phyloP scores from a whole-genome alignment of 2,113 vertebrate genomes.

The Pao palembangensis region DNA sequence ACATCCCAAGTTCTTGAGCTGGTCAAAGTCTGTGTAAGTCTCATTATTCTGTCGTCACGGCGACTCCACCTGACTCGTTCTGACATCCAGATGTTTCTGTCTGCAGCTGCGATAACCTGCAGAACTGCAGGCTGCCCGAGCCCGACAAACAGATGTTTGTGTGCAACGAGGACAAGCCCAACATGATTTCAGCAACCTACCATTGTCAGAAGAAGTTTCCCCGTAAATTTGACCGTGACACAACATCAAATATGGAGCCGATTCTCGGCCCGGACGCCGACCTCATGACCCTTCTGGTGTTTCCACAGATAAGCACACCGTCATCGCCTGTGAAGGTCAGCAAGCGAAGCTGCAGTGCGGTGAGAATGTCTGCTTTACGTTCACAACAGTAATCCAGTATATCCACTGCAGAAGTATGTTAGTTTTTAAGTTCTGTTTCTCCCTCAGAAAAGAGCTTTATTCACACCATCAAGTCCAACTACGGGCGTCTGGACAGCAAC shows the following conservation, averaged over 20 bases:
- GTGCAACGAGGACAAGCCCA: too few relatives aligned
- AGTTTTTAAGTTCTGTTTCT: too few relatives aligned
- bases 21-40: neutral
- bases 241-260: neutral
- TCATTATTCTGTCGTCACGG: neutral
- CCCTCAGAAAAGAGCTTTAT: neutral
- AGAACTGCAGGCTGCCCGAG: neutral
- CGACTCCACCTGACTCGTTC: too few relatives aligned
- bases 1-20: accelerated
- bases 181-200: too few relatives aligned
- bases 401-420: too few relatives aligned
- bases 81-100: neutral
- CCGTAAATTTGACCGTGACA: too few relatives aligned
- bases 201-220: neutral
- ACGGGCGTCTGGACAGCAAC: neutral
- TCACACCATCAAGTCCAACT: neutral
- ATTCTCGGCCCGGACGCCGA: neutral
- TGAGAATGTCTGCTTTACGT: neutral
- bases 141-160: too few relatives aligned
- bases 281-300: neutral
- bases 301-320: neutral
- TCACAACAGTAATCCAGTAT: too few relatives aligned
- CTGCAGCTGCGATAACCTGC: neutral
- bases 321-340: neutral
- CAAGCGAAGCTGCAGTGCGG: neutral